Evolutionary conservation across 2,113 vertebrate genomes (phyloP).

Genomic region (Columba livia): DNA sequence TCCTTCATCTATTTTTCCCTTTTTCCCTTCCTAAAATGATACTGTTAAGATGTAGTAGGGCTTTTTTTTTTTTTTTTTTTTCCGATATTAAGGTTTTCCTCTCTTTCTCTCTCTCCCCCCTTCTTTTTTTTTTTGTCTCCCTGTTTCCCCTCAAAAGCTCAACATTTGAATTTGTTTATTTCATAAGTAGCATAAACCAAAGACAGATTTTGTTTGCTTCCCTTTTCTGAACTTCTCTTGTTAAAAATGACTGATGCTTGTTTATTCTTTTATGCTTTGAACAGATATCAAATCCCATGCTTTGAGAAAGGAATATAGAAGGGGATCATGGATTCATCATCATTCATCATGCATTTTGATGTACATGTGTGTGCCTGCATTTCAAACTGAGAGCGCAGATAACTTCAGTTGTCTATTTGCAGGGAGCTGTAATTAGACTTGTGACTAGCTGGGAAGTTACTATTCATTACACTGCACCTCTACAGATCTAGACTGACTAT

Average conservation of each 20-base stretch:
- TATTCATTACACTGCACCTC: not conserved
- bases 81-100: not conserved
- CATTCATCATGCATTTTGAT: not conserved
- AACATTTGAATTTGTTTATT: constrained; percentile 11
- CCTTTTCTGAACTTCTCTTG: constrained; percentile 29
- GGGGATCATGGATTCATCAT: constrained; percentile 1
- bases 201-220: constrained; percentile 40
- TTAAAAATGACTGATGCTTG: constrained; percentile 68
- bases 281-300: constrained; percentile 17
- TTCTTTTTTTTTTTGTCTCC: not conserved
- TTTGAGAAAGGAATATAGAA: constrained; percentile 24
- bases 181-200: not conserved
- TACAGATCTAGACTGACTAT: not conserved
- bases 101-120: not conserved
- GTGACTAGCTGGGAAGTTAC: not conserved
- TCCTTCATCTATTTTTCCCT: not conserved
- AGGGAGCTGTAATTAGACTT: constrained; percentile 22
- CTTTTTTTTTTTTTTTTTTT: not conserved
- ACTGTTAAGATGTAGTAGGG: not conserved
- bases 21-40: not conserved
- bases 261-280: constrained; percentile 38
- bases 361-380: not conserved
- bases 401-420: constrained; percentile 17
- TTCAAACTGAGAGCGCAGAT: not conserved
- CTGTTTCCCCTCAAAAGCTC: not conserved